phyloP scores from a whole-genome alignment of 2,888 invertebrate genomes.

The Campoplex capitator region DNA sequence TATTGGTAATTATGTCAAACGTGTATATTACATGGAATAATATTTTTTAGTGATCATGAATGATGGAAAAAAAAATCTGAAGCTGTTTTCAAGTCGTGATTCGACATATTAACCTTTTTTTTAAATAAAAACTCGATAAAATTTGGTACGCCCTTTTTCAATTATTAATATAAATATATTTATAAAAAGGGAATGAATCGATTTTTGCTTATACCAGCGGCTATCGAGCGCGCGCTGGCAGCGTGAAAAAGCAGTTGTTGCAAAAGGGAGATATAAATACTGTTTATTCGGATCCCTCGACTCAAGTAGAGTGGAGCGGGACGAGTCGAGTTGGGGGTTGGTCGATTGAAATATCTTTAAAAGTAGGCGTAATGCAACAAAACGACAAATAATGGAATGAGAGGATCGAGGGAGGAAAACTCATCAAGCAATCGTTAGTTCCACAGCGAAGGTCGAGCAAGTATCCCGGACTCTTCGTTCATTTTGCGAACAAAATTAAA shows the following conservation, averaged over 20 bases:
- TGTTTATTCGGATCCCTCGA: neutral
- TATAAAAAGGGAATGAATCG: neutral
- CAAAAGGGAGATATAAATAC: neutral
- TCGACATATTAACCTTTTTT: neutral
- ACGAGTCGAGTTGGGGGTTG: neutral
- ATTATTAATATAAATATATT: neutral
- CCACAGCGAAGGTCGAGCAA: neutral
- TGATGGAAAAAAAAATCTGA: no score
- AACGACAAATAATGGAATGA: neutral
- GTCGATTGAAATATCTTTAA: neutral
- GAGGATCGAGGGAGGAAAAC: neutral
- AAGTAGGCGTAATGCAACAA: no score
- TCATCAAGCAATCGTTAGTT: neutral
- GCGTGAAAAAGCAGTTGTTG: neutral
- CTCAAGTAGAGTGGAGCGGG: neutral
- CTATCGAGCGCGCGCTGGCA: neutral
- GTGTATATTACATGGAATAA: no score
- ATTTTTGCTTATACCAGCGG: neutral
- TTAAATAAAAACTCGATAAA: neutral
- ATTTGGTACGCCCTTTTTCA: neutral
- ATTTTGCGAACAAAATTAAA: neutral
- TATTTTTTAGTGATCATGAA: no score
- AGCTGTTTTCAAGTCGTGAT: no score
- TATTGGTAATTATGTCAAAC: no score
- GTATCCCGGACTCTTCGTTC: neutral